Evolutionary conservation across 2,888 invertebrate genomes (phyloP).

Genomic region (Acanthosepion pharaonis): DNA sequence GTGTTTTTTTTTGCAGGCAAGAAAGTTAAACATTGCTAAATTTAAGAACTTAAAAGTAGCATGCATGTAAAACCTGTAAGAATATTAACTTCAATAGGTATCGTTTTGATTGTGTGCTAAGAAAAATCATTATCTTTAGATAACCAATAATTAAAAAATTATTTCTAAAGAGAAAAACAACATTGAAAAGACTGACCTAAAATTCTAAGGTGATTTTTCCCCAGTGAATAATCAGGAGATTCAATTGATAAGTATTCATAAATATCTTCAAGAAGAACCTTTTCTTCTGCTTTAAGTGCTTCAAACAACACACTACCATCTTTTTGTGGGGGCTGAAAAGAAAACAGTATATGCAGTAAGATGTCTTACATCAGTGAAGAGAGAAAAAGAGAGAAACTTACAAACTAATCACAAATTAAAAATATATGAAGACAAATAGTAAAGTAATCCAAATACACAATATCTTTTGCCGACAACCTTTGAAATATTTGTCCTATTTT

Average conservation of each 20-base stretch:
- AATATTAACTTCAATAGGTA: no score
- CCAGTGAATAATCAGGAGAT: slow-evolving; percentile 55
- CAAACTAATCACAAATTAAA: neutral
- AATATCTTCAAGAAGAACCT: slow-evolving; percentile 24
- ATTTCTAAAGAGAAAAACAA: no score
- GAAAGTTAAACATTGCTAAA: no score
- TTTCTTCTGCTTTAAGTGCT: neutral
- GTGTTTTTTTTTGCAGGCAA: no score
- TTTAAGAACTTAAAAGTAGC: no score
- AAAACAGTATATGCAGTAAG: neutral
- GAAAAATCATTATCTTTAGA: no score
- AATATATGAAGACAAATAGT: neutral
- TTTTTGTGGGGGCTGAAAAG: neutral
- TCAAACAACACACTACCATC: neutral
- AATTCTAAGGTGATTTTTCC: slow-evolving; percentile 58
- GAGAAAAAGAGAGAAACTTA: neutral
- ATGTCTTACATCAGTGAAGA: neutral
- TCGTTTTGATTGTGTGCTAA: no score
- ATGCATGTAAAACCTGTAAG: no score
- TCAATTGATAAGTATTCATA: neutral
- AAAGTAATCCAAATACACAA: no score
- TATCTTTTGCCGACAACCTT: no score
- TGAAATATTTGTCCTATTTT: no score
- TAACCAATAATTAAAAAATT: no score
- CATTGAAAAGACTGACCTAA: slow-evolving; percentile 48